Percentiles rank a stretch among this genome's conserved stretches.
Evolutionary conservation across 1,140 invertebrate species (phyloP).

Genomic region (Hypsibius dujardini): DNA sequence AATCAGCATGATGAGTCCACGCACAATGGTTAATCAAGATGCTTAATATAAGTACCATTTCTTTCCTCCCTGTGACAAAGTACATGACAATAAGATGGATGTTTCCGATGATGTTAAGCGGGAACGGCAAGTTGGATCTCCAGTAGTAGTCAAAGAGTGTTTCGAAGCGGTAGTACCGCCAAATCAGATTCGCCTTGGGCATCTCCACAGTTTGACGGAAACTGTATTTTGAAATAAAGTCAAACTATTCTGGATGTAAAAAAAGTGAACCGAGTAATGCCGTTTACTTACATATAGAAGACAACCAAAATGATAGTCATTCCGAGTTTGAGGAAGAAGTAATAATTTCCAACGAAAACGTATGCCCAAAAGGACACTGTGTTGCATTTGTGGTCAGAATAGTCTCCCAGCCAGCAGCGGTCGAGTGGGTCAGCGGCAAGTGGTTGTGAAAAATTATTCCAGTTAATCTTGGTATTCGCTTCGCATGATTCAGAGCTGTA

Average conservation of each 20-base stretch:
- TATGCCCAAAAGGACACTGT: slow-evolving; percentile 12
- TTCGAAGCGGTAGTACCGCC: slow-evolving; percentile 10
- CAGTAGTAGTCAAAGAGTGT: background rate
- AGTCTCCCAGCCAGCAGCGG: slow-evolving; percentile 15
- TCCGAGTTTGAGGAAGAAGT: slow-evolving; percentile 2
- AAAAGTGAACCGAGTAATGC: slow-evolving; percentile 1
- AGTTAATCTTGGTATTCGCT: background rate
- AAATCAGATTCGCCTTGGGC: slow-evolving; percentile 11
- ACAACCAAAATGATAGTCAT: slow-evolving; percentile 10
- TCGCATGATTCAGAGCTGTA: background rate
- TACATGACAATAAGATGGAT: background rate
- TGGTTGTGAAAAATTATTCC: slow-evolving; percentile 3
- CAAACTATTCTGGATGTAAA: background rate
- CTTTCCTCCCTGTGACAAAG: background rate
- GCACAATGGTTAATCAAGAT: too few relatives aligned
- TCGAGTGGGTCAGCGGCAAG: background rate
- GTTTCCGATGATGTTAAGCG: background rate
- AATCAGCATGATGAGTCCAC: too few relatives aligned
- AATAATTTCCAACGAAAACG: background rate
- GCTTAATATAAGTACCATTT: too few relatives aligned
- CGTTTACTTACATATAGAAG: background rate
- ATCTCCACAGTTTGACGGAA: background rate
- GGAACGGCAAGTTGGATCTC: background rate
- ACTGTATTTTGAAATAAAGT: background rate
- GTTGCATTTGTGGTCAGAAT: background rate